phyloP scores from a whole-genome alignment of 2,797 vertebrate species.

The Xiphophorus birchmanni region DNA sequence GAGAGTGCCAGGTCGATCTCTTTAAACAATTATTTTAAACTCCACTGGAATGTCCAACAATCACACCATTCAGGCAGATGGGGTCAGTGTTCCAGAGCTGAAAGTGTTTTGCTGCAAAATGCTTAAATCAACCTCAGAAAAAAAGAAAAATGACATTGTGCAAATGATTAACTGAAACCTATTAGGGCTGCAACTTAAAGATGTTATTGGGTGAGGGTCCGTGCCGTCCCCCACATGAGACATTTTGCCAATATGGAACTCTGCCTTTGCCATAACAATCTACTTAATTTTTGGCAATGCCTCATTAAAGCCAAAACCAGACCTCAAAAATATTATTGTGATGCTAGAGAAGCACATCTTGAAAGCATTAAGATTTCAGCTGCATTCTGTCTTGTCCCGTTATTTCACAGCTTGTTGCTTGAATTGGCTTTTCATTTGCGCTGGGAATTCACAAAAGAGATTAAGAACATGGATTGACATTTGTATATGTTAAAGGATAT shows the following conservation, averaged over 20 bases:
- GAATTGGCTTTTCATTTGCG: conserved; percentile 38
- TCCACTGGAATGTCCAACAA: not conserved
- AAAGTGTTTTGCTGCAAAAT: not conserved
- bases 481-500: conserved; percentile 49
- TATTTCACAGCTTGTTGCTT: conserved; percentile 27
- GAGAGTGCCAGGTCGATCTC: not conserved
- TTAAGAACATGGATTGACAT: conserved; percentile 56
- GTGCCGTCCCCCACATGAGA: not conserved
- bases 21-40: not conserved
- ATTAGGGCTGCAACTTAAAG: not conserved
- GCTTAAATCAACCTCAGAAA: not conserved
- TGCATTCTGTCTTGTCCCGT: conserved; percentile 17
- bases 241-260: not conserved
- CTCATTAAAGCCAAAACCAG: not conserved
- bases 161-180: not conserved
- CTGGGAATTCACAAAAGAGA: conserved; percentile 37
- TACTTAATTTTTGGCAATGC: not conserved
- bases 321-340: not conserved
- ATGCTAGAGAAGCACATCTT: conserved; percentile 8
- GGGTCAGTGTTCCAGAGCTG: not conserved
- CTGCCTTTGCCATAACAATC: too few relatives aligned
- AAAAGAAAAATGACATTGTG: not conserved
- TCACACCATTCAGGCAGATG: not conserved
- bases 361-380: conserved; percentile 39
- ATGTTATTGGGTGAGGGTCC: not conserved